Percentiles rank a stretch among this genome's conserved stretches.
Evolutionary conservation across 53 echinoderm and acorn worm genomes (phyloP).

Genomic region (Zoroaster sp.): DNA sequence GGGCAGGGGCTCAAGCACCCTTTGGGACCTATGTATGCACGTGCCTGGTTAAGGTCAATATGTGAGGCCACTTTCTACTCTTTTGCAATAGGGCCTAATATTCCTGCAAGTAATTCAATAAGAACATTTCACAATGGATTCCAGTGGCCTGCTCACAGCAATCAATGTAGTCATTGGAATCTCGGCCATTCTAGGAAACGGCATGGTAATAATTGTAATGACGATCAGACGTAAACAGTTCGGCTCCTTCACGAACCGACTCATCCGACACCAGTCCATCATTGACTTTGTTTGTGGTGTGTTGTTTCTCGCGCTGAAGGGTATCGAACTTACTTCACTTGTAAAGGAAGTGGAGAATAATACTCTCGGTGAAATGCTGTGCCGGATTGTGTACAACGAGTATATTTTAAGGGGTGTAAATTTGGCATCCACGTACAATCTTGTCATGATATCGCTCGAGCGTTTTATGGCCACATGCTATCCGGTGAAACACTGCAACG

Average conservation of each 20-base stretch:
- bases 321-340: background rate
- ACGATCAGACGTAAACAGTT: background rate
- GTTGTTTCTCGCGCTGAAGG: background rate
- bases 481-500: background rate
- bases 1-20: too few relatives aligned
- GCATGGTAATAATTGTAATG: background rate
- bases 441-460: background rate
- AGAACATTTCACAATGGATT: too few relatives aligned
- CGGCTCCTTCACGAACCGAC: background rate
- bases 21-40: too few relatives aligned
- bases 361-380: background rate
- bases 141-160: too few relatives aligned
- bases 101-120: too few relatives aligned
- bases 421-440: conserved; percentile 19
- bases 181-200: background rate
- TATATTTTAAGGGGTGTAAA: background rate
- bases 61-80: too few relatives aligned
- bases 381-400: background rate
- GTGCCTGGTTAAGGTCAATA: too few relatives aligned
- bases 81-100: too few relatives aligned
- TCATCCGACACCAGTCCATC: background rate
- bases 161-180: background rate
- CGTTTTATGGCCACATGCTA: background rate
- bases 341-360: background rate
- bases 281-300: background rate